Base-by-base conservation (phyloP, 23 tunicate genomes). In the Halocynthia roretzi region DNA sequence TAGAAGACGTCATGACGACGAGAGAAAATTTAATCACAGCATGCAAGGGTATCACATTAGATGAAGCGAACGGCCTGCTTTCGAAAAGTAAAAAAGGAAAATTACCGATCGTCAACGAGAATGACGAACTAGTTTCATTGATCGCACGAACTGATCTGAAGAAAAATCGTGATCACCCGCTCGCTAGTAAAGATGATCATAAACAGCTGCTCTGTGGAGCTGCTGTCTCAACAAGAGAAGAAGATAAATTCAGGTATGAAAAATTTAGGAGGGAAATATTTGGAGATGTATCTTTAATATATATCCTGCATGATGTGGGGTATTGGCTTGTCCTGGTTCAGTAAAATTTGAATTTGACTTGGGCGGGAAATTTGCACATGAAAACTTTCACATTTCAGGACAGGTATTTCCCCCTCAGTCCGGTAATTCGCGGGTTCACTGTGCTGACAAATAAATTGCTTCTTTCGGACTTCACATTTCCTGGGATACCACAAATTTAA, bases 91-190 rank as follows among this genome's bases (percentile, higher is more conserved):
- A 94, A 84, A 94, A 94, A 81, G 99, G 98, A 12, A 92, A 92
- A 75, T 85, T 92, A 18, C 98, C 98, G 19, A 92, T 92, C 50
- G 84, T 92, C 0, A 91, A 92, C 67, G 80, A 61, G 40, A 76
- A 89, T 4, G 90, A 86, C 64, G 77, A 89, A 71, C 83, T 94
- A 5, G 78, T 85, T 19, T 89, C 99, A 10, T 78, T 94, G 8
- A 94, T 94, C 50, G 94, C 99, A 6, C 89, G 99, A 67, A 94
- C 99, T 48, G 99, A 94, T 72, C 71, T 94, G 76, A 88, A 89
- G 76, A 94, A 94, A 82, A 94, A 89, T 72, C 79, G 99, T 20
- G 91, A 94, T 71, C 89, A 80, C 74, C 99, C 99, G 5, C 83
- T 79, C 53, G 99, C 99, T 31, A 84, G 91, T 12, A 94, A 94